A percentile compares a stretch with the other conserved stretches of the same genome.
Evolutionary conservation across 2,888 invertebrate genomes (phyloP).

Genomic region (Troglohyphantes excavatus): DNA sequence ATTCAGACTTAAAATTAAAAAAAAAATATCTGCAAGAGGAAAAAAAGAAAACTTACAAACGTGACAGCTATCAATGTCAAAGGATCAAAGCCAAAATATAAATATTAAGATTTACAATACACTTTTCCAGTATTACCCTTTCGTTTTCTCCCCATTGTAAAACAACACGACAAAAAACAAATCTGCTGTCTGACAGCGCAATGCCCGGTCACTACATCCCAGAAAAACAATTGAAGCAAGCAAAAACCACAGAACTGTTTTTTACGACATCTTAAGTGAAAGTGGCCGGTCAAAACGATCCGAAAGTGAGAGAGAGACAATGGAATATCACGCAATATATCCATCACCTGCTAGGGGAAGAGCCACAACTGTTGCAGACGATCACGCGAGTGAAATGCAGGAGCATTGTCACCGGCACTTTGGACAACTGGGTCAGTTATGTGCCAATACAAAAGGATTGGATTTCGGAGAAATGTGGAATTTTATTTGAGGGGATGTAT

Average conservation of each 20-base stretch:
- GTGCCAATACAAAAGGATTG: constrained; percentile 33
- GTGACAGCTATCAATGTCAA: too few species aligned
- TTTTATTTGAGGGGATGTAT: too few species aligned
- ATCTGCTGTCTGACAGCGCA: not conserved
- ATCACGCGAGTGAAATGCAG: constrained; percentile 31
- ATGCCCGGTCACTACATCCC: not conserved
- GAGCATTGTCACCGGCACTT: constrained; percentile 38
- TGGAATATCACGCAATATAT: constrained; percentile 28
- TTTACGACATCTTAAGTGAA: constrained; percentile 23
- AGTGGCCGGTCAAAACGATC: constrained; percentile 16
- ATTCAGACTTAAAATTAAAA: too few species aligned
- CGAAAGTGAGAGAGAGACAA: constrained; percentile 44
- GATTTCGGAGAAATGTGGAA: too few species aligned
- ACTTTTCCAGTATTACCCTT: too few species aligned
- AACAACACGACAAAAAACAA: too few species aligned
- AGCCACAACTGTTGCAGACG: constrained; percentile 8
- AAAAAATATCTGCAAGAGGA: too few species aligned
- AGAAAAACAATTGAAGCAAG: constrained; percentile 2
- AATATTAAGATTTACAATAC: too few species aligned
- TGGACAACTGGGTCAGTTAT: constrained; percentile 44
- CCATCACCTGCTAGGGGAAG: not conserved
- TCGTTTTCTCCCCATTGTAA: too few species aligned
- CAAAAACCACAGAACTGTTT: not conserved
- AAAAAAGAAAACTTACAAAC: too few species aligned
- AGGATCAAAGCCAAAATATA: too few species aligned